Evolutionary conservation across 1,140 invertebrate genomes (phyloP).

Genomic region (Drosophila insularis): DNA sequence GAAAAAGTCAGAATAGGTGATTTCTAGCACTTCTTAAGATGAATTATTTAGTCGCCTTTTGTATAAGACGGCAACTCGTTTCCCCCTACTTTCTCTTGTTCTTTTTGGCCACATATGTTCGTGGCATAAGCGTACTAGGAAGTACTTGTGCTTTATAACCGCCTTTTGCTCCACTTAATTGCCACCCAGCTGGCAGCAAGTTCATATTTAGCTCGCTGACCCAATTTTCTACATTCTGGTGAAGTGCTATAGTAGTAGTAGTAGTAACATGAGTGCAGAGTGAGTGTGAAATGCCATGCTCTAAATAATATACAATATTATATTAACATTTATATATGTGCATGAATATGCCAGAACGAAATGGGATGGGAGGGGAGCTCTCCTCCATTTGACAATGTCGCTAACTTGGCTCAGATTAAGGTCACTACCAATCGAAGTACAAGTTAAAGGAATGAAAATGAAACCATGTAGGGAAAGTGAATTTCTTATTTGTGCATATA

Average conservation of each 20-base stretch:
- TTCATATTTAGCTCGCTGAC: slow-evolving; percentile 16
- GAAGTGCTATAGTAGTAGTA: neutral
- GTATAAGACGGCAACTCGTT: too few relatives aligned
- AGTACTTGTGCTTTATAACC: slow-evolving; percentile 10
- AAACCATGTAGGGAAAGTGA: neutral
- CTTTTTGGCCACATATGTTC: slow-evolving; percentile 3
- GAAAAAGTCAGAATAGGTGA: too few relatives aligned
- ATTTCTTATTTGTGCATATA: neutral
- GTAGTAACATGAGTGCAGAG: slow-evolving; percentile 2
- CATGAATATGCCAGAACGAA: neutral
- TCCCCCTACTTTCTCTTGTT: too few relatives aligned
- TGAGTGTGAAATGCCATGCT: slow-evolving; percentile 19
- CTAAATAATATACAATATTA: slow-evolving; percentile 13
- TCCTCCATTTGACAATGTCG: neutral
- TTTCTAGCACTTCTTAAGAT: too few relatives aligned
- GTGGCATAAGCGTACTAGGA: neutral
- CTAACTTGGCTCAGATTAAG: slow-evolving; percentile 12
- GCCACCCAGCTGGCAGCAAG: slow-evolving; percentile 6
- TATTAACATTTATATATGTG: neutral
- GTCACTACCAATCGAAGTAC: neutral
- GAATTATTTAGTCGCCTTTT: too few relatives aligned
- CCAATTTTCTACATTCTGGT: slow-evolving; percentile 8
- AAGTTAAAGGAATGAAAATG: neutral
- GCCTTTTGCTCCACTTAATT: slow-evolving; percentile 20
- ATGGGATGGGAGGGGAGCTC: neutral